Percentiles rank a stretch among this genome's conserved stretches.
Evolutionary conservation across 2,113 vertebrate genomes (phyloP).

Genomic region (Donacobius atricapilla): DNA sequence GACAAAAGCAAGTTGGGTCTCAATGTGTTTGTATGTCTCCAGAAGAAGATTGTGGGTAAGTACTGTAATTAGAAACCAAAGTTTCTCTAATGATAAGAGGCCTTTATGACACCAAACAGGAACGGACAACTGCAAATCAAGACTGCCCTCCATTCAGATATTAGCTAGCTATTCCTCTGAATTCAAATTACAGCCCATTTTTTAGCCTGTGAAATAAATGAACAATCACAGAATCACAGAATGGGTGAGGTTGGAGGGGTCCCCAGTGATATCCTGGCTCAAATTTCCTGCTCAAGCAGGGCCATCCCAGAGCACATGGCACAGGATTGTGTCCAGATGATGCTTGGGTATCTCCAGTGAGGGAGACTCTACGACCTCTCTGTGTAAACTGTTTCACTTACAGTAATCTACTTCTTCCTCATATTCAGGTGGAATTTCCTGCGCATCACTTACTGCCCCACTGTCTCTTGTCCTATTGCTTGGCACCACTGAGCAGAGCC

Average conservation of each 20-base stretch:
- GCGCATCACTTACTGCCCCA: fast-evolving
- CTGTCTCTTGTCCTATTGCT: fast-evolving
- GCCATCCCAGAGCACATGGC: fast-evolving
- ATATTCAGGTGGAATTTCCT: background rate
- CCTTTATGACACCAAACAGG: background rate
- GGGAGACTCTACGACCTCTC: background rate
- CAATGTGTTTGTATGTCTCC: constrained; percentile 82
- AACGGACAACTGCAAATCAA: background rate
- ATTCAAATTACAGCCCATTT: background rate
- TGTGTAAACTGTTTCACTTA: background rate
- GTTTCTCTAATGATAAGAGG: background rate
- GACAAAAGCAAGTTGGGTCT: constrained; percentile 72
- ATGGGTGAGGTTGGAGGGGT: background rate
- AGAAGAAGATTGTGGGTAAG: constrained; percentile 81
- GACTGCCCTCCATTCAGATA: background rate
- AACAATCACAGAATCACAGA: background rate
- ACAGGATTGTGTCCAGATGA: background rate
- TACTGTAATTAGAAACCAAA: background rate
- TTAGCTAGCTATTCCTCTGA: background rate
- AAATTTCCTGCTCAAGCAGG: background rate
- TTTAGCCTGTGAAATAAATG: background rate
- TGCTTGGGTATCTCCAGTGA: background rate
- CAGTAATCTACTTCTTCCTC: background rate
- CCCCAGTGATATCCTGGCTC: background rate
- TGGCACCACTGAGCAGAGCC: fast-evolving